A percentile compares a stretch with the other conserved stretches of the same genome.
Conservation (phyloP, 2,888 invertebrate genomes). For the Nysson spinosus region DNA sequence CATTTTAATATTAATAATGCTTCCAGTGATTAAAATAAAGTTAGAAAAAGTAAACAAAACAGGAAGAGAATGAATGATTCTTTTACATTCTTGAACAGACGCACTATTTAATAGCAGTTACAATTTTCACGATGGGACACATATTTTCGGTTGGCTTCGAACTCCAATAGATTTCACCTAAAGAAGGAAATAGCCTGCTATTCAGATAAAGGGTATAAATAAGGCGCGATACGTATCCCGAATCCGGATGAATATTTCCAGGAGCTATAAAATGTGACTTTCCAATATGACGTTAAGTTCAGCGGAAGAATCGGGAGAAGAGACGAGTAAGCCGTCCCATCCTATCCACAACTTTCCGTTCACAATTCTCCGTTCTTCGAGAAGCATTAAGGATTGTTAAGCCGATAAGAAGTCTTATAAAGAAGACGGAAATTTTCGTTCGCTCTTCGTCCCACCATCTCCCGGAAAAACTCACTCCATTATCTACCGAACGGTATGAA, state of each 20-base stretch:
- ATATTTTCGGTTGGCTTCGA: too few relatives aligned
- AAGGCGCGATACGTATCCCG: background rate
- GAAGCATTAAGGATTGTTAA: constrained; percentile 48
- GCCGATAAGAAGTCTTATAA: constrained; percentile 50
- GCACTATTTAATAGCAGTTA: too few relatives aligned
- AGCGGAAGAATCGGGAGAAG: background rate
- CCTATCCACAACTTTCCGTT: too few relatives aligned
- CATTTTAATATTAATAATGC: too few relatives aligned
- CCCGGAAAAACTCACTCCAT: constrained; percentile 4
- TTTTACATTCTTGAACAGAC: too few relatives aligned
- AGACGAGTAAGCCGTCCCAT: constrained; percentile 22
- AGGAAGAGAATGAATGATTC: too few relatives aligned
- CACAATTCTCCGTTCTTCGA: background rate
- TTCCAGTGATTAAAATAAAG: too few relatives aligned
- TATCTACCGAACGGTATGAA: constrained; percentile 15
- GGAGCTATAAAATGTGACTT: constrained; percentile 40
- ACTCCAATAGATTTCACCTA: too few relatives aligned
- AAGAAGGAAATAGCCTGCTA: constrained; percentile 14
- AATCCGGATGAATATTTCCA: constrained; percentile 26
- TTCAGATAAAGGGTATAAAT: constrained; percentile 10
- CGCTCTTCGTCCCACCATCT: constrained; percentile 12
- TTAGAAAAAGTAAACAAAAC: too few relatives aligned
- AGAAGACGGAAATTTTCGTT: constrained; percentile 42
- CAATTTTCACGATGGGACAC: too few relatives aligned
- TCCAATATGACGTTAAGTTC: constrained; percentile 15